A percentile compares a stretch with the other conserved stretches of the same genome.
Evolutionary conservation across 2,888 invertebrate genomes (phyloP).

Genomic region (Thera obeliscata): DNA sequence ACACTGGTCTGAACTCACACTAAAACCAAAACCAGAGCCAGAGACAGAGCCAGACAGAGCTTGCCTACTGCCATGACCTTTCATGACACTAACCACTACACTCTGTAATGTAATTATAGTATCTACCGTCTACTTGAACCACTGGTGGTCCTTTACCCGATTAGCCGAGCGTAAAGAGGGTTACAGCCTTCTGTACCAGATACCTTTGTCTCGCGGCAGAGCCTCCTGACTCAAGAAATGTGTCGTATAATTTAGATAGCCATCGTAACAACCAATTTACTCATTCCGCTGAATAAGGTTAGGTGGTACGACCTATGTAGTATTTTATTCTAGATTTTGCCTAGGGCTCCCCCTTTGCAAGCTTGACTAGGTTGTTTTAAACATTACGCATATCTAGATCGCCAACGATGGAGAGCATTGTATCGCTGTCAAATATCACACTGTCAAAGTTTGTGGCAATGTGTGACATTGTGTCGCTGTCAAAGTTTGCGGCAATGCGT

Average conservation of each 20-base stretch:
- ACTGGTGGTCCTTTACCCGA: constrained; percentile 32
- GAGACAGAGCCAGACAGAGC: no score
- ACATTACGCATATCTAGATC: no score
- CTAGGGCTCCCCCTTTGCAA: no score
- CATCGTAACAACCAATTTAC: constrained; percentile 7
- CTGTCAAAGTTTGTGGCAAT: no score
- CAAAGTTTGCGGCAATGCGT: no score
- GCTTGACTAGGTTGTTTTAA: no score
- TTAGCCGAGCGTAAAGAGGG: constrained; percentile 37
- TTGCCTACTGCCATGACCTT: no score
- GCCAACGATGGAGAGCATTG: no score
- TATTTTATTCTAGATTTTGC: neutral
- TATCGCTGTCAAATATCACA: no score
- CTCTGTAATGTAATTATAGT: neutral
- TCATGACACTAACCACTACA: neutral
- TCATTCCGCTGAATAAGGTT: neutral
- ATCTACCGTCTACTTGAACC: constrained; percentile 13
- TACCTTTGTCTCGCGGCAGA: constrained; percentile 19
- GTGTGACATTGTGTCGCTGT: no score
- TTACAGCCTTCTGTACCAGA: constrained; percentile 29
- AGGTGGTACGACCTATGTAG: neutral
- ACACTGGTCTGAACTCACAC: no score
- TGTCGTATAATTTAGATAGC: constrained; percentile 7
- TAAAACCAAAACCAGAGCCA: no score
- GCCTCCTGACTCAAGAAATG: constrained; percentile 4